phyloP scores from a whole-genome alignment of 2,113 vertebrate genomes.

The Leptobrachium leishanense region DNA sequence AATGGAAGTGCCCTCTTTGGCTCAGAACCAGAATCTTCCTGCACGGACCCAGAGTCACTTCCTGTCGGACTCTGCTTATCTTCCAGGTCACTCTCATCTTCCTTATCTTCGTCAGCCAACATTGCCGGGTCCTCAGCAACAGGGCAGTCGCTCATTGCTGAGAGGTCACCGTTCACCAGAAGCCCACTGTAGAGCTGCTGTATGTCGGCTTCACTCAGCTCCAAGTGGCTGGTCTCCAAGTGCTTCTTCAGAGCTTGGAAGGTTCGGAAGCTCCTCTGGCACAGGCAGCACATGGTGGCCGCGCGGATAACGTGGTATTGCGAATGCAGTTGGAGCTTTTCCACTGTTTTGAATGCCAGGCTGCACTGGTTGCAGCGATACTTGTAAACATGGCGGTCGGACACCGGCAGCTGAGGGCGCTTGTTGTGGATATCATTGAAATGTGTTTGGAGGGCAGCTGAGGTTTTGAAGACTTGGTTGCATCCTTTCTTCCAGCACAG shows the following conservation, averaged over 20 bases:
- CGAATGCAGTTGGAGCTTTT: slow-evolving; percentile 95
- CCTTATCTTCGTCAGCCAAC: slow-evolving; percentile 93
- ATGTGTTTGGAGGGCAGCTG: slow-evolving; percentile 90
- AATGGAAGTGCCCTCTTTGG: slow-evolving; percentile 95
- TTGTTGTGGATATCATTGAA: slow-evolving; percentile 95
- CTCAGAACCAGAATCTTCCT: slow-evolving; percentile 93
- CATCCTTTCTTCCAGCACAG: slow-evolving; percentile 99
- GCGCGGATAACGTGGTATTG: slow-evolving; percentile 97
- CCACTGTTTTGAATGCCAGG: slow-evolving; percentile 95
- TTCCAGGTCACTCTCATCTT: slow-evolving; percentile 94
- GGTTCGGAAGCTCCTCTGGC: slow-evolving; percentile 95
- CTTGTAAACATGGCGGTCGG: slow-evolving; percentile 97
- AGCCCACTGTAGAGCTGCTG: slow-evolving; percentile 96
- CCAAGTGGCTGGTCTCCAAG: slow-evolving; percentile 93
- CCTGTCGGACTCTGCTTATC: slow-evolving; percentile 96
- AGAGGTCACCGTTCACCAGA: slow-evolving; percentile 91
- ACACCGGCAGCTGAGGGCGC: slow-evolving; percentile 92
- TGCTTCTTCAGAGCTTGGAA: slow-evolving; percentile 97
- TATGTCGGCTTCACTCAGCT: slow-evolving; percentile 93
- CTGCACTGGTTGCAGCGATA: slow-evolving; percentile 98
- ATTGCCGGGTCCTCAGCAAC: slow-evolving; percentile 89
- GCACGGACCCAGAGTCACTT: slow-evolving; percentile 90
- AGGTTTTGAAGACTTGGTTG: slow-evolving; percentile 95
- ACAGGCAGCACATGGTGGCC: slow-evolving; percentile 97
- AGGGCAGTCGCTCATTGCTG: slow-evolving; percentile 86